Evolutionary conservation across 2,797 vertebrate genomes (phyloP).

Genomic region (Alcedo quadribrachys): DNA sequence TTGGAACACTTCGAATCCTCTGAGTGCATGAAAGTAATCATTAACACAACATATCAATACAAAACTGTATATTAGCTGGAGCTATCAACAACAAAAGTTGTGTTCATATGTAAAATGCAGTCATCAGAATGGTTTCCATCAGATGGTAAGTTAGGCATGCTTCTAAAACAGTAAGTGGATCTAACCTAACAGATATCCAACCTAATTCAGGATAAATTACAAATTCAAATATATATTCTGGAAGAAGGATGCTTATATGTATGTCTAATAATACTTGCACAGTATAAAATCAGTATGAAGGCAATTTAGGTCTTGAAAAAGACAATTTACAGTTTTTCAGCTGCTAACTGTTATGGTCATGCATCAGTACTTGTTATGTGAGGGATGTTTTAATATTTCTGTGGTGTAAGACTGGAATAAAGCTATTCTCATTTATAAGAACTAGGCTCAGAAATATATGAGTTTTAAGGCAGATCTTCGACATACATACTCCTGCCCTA

Average conservation of each 20-base stretch:
- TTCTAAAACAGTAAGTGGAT: background rate
- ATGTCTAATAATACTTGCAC: background rate
- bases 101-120: background rate
- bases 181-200: background rate
- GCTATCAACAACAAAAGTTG: background rate
- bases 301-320: background rate
- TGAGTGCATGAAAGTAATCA: background rate
- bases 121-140: background rate
- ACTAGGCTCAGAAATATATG: background rate
- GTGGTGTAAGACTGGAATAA: background rate
- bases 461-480: background rate
- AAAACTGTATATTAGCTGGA: background rate
- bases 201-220: background rate
- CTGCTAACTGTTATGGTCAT: background rate
- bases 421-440: background rate
- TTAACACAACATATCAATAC: background rate
- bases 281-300: background rate
- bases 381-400: background rate
- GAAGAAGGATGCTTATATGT: background rate
- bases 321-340: background rate
- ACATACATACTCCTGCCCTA: background rate
- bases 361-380: background rate
- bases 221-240: background rate
- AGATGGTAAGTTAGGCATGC: background rate
- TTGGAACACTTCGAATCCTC: conserved; percentile 28